phyloP scores from a whole-genome alignment of 2,888 invertebrate species.

The Lasiommata megera region DNA sequence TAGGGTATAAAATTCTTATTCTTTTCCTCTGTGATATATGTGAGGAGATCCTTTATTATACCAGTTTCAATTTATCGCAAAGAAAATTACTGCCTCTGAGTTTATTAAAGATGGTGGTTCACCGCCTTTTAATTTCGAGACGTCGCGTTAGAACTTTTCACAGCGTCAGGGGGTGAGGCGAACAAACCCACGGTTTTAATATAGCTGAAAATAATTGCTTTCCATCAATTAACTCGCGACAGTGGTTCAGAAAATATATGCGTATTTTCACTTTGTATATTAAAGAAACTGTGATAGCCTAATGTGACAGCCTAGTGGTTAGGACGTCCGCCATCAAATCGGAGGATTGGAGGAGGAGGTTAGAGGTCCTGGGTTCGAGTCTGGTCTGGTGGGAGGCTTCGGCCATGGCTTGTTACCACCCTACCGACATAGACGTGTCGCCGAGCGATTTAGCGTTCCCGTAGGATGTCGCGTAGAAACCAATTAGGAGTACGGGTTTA shows the following conservation, averaged over 20 bases:
- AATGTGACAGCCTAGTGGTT: no score
- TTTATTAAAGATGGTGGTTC: slow-evolving; percentile 5
- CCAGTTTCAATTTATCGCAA: not conserved
- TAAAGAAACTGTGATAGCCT: no score
- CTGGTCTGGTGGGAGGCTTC: no score
- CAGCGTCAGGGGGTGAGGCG: not conserved
- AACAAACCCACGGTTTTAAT: not conserved
- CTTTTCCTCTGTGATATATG: not conserved
- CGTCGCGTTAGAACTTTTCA: not conserved
- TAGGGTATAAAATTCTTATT: not conserved
- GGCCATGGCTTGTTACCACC: no score
- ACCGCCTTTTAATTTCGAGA: slow-evolving; percentile 6
- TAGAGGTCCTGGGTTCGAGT: no score
- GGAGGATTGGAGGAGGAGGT: no score
- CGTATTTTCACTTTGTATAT: not conserved
- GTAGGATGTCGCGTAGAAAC: no score
- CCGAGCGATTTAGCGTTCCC: no score
- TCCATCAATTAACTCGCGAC: not conserved
- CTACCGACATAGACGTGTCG: no score
- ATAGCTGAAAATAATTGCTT: slow-evolving; percentile 1
- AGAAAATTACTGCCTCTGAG: not conserved
- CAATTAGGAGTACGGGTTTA: no score
- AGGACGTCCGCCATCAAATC: no score
- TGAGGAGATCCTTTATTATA: not conserved
- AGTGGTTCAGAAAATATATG: not conserved